phyloP scores from a whole-genome alignment of 2,113 vertebrate genomes.

The Pseudorasbora parva region DNA sequence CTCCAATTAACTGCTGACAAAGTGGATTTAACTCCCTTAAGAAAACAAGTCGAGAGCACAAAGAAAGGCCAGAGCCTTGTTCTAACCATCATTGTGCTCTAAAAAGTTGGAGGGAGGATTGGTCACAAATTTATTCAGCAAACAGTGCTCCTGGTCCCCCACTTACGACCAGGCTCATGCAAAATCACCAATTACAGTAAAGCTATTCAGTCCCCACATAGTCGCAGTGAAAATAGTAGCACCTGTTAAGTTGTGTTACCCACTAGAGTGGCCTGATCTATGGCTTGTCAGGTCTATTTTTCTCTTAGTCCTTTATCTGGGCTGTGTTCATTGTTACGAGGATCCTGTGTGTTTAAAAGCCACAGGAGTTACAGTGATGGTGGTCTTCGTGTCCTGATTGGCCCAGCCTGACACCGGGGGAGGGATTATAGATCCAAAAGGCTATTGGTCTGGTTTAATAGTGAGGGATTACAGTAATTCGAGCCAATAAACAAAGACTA shows the following conservation, averaged over 20 bases:
- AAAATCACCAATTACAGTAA: conserved; percentile 74
- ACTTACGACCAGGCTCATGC: conserved; percentile 58
- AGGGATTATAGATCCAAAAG: conserved; percentile 61
- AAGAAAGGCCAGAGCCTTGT: conserved; percentile 64
- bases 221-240: conserved; percentile 51
- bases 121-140: conserved; percentile 55
- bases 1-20: conserved; percentile 73
- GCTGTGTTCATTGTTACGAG: conserved; percentile 44
- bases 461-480: conserved; percentile 71
- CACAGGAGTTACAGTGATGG: conserved; percentile 55
- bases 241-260: conserved; percentile 60
- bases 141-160: conserved; percentile 56
- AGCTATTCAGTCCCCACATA: conserved; percentile 51
- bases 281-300: conserved; percentile 15
- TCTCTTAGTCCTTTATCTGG: background rate
- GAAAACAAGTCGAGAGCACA: conserved; percentile 69
- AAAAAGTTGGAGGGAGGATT: conserved; percentile 66
- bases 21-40: conserved; percentile 62
- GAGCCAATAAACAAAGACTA: conserved; percentile 68
- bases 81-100: conserved; percentile 59
- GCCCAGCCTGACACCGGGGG: conserved; percentile 33
- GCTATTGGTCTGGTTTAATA: conserved; percentile 65
- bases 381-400: conserved; percentile 64
- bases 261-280: background rate
- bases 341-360: conserved; percentile 8